A percentile compares a stretch with the other conserved stretches of the same genome.
phyloP scores from a whole-genome alignment of 2,888 invertebrate genomes.

The Scelioninae gen. 2 region DNA sequence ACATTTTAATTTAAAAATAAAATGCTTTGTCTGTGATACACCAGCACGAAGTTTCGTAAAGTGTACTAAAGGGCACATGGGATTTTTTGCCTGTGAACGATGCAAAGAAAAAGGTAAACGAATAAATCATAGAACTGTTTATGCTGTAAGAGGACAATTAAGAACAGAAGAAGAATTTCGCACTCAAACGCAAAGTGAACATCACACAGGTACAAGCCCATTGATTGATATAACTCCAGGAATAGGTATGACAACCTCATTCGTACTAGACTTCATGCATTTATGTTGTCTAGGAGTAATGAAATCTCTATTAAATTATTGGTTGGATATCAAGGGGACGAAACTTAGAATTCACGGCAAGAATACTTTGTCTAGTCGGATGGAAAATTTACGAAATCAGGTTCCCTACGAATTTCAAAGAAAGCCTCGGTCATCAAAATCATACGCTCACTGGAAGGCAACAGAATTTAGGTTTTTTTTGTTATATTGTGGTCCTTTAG shows the following conservation, averaged over 20 bases:
- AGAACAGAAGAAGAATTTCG: constrained; percentile 18
- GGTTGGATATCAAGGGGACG: no score
- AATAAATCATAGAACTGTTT: not conserved
- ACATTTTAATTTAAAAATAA: not conserved
- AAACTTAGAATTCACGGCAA: no score
- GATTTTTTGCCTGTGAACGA: constrained; percentile 10
- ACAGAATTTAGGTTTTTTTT: constrained; percentile 11
- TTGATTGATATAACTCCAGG: constrained; percentile 7
- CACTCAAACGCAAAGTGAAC: not conserved
- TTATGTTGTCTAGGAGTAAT: constrained; percentile 18
- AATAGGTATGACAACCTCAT: constrained; percentile 4
- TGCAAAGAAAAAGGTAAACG: constrained; percentile 2
- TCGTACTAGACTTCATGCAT: constrained; percentile 29
- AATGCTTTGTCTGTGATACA: constrained; percentile 25
- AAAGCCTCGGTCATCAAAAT: not conserved
- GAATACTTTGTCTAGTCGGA: constrained; percentile 6
- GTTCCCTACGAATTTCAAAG: constrained; percentile 5
- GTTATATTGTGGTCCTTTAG: constrained; percentile 6
- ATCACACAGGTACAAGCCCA: constrained; percentile 16
- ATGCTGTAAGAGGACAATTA: not conserved
- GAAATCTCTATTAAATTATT: constrained; percentile 6
- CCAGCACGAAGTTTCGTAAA: constrained; percentile 23
- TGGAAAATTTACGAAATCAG: not conserved
- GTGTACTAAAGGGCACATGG: constrained; percentile 20
- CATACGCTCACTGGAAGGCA: not conserved